Evolutionary conservation across 2,113 vertebrate genomes (phyloP).

Genomic region (Paedocypris sp.): DNA sequence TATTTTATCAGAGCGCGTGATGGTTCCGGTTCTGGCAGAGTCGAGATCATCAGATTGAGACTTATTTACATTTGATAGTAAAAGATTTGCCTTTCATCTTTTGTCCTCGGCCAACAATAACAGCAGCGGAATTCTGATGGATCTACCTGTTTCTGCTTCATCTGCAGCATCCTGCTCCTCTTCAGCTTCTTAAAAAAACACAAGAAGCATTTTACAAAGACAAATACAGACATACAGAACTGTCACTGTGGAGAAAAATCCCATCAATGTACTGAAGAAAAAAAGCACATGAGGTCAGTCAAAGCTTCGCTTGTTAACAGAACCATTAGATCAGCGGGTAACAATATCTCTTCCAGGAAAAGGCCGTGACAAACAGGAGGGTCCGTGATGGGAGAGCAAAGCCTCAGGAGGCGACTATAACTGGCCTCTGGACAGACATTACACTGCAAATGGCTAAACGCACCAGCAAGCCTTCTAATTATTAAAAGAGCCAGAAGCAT

Average conservation of each 20-base stretch:
- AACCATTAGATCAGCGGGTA: neutral
- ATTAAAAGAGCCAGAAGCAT: neutral
- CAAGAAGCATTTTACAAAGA: neutral
- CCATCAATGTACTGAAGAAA: too few species aligned
- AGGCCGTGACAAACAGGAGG: neutral
- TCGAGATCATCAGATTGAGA: too few species aligned
- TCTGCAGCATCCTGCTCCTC: conserved; percentile 40
- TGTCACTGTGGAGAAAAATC: too few species aligned
- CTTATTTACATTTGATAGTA: too few species aligned
- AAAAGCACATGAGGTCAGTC: neutral
- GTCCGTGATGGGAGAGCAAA: neutral
- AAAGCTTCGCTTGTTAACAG: neutral
- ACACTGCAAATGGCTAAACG: too few species aligned
- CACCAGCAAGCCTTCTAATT: neutral
- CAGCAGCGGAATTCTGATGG: neutral
- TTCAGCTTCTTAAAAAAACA: conserved; percentile 34
- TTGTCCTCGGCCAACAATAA: too few species aligned
- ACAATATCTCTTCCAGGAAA: neutral
- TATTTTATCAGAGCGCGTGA: too few species aligned
- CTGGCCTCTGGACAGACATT: neutral
- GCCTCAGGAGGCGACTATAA: neutral
- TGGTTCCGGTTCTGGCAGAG: too few species aligned
- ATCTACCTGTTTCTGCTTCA: conserved; percentile 35
- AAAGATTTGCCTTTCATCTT: too few species aligned
- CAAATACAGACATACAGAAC: too few species aligned